phyloP scores from a whole-genome alignment of 92 coral and sea anemone genomes.

The Bergia puertoricense region DNA sequence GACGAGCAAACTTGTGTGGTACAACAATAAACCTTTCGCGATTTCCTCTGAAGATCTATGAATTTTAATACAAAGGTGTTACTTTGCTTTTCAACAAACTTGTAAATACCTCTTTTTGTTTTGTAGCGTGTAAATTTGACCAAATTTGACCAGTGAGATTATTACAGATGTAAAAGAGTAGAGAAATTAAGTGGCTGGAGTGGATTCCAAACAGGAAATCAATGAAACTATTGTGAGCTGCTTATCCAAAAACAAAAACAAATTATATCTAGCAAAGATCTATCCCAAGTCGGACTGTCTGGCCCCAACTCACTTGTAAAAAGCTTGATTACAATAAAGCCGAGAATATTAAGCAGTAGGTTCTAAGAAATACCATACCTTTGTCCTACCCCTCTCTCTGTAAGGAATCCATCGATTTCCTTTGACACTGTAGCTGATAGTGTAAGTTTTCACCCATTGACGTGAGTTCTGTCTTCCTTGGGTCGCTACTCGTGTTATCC shows the following conservation, averaged over 20 bases:
- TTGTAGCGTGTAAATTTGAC: no score
- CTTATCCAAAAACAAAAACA: no score
- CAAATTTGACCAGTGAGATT: no score
- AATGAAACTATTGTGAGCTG: no score
- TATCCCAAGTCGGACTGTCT: no score
- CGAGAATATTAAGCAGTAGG: neutral
- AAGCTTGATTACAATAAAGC: neutral
- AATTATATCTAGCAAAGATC: no score
- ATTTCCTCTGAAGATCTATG: slow-evolving; percentile 38
- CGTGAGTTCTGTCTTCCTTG: slow-evolving; percentile 79
- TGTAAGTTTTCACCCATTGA: slow-evolving; percentile 83
- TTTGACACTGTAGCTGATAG: slow-evolving; percentile 62
- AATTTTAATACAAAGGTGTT: neutral
- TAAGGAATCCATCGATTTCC: slow-evolving; percentile 64
- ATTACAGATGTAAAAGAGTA: no score
- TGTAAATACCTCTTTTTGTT: neutral
- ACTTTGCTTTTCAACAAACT: neutral
- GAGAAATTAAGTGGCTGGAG: no score
- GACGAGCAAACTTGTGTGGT: slow-evolving; percentile 32
- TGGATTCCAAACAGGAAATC: no score
- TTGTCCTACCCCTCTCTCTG: slow-evolving; percentile 63
- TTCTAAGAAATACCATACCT: slow-evolving; percentile 45
- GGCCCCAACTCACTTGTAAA: neutral
- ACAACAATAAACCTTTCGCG: slow-evolving; percentile 28
- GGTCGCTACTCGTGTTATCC: slow-evolving; percentile 67